Base-by-base conservation (phyloP, 2,113 vertebrate genomes). In the Laticauda colubrina region DNA sequence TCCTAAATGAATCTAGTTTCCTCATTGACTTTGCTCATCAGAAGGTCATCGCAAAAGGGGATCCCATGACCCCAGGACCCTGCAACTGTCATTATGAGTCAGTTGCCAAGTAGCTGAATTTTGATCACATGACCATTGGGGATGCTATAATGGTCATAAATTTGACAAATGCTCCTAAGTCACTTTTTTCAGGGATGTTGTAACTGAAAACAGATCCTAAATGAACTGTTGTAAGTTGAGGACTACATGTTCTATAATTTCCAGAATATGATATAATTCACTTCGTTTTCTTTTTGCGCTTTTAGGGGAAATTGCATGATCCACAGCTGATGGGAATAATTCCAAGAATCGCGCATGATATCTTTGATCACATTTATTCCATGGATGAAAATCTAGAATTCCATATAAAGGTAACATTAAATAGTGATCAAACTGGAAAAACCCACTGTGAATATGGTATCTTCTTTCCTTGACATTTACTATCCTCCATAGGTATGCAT, bases 301-400 rank as follows among this genome's bases (percentile, higher is more conserved):
- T 0, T 0, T 96, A 99, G 99, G 99, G 99, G 10, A 99, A 98
- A 88, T 97, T 99, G 26, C 99, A 99, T 1, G 98, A 99, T 96
- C 97, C 97, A 39, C 98, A 97, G 26, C 97, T 98, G 92, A 99
- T 99, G 98, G 99, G 99, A 7, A 99, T 99, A 96, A 99, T 99
- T 92, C 99, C 99, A 24, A 98, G 99, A 48, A 99, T 99, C 1
- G 98, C 98, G 15, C 98, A 97, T 0, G 99, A 99, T 97, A 99
- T 99, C 97, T 99, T 99, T 2, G 98, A 99, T 96, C 99, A 99
- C 96, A 99, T 99, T 97, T 99, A 99, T 97, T 99, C 98, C 95
- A 99, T 99, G 98, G 98, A 99, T n/a, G 98, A 99, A 96, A 99
- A 99, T 97, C 97, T 99, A 85, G 99, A 99, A 97, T 99, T 99